Evolutionary conservation across 2,797 vertebrate genomes (phyloP), one percentile per base, ranked within the genome.

Genomic region (Megalops cyprinoides): DNA sequence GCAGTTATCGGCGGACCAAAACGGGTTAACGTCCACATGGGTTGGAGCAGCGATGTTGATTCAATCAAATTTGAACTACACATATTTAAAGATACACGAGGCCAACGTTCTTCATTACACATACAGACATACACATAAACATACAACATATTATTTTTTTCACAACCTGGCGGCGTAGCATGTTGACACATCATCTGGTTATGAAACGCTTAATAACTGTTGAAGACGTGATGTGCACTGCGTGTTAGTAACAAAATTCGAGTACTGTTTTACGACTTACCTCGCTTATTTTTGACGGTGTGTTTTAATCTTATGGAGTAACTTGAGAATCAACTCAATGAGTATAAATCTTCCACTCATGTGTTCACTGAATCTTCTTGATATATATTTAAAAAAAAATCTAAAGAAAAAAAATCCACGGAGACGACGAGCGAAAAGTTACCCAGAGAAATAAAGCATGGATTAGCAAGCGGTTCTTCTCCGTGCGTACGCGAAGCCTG

Each of bases 371-470:
- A 53, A 53, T 53, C 51, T 10, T 69, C 34, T 42, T 69, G 37
- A 18, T 39, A 39, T 20, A n/a, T n/a, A n/a, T n/a, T n/a, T n/a
- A n/a, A n/a, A n/a, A 23, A 69, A 15, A 69, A 39, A 39, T 6
- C 4, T 42, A 71, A n/a, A 71, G 67, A 2, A 34, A n/a, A 18
- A 69, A 14, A 42, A 71, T 71, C 37, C 67, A 71, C 25, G n/a
- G 67, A 37, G 44, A 71, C 31, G 23, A 71, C 37, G 67, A 71
- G 37, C 25, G 67, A 71, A 39, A 71, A 71, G 37, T 71, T 71
- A 44, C 20, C 37, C 37, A 44, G 8, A 44, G 20, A 44, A 44
- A 3, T 25, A 0, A 44, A 37, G 37, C 31, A 15, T 69, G 20
- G 20, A 20, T 39, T 20, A 71, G 7, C 7, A 39, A 20, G 37